Conservation (phyloP, 2,113 vertebrate genomes). For the Pollimyrus isidori region DNA sequence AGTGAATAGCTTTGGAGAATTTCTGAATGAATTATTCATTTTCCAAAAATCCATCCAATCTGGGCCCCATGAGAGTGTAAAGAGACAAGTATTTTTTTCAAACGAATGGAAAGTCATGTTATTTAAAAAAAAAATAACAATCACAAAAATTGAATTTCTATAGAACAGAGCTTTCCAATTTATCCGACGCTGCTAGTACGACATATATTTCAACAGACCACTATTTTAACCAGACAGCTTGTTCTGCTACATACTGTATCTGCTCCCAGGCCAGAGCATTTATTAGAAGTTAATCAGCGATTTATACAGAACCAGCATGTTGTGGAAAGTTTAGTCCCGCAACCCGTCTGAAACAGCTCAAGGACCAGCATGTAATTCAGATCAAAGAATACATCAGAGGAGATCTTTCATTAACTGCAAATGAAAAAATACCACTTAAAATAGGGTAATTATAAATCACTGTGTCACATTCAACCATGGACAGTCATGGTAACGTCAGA, state of each 20-base stretch:
- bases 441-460: background rate
- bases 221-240: constrained; percentile 9
- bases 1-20: background rate
- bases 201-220: background rate
- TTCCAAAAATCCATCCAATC: background rate
- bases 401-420: constrained; percentile 4
- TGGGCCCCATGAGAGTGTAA: background rate
- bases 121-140: background rate
- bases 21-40: background rate
- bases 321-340: background rate
- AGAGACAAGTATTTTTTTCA: background rate
- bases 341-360: background rate
- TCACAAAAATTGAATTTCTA: background rate
- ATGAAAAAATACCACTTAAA: background rate
- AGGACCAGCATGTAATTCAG: constrained; percentile 10
- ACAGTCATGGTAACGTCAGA: background rate
- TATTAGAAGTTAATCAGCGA: constrained; percentile 17
- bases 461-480: background rate
- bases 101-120: background rate
- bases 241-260: constrained; percentile 4
- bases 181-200: background rate
- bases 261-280: background rate
- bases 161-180: constrained; percentile 5
- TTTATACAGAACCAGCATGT: constrained; percentile 12
- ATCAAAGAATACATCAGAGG: background rate